These are phyloP conservation scores for Kuschelorhynchus macadamiae DNA, from an alignment of 2,888 invertebrate species.

Conservation along the genomic window DNA sequence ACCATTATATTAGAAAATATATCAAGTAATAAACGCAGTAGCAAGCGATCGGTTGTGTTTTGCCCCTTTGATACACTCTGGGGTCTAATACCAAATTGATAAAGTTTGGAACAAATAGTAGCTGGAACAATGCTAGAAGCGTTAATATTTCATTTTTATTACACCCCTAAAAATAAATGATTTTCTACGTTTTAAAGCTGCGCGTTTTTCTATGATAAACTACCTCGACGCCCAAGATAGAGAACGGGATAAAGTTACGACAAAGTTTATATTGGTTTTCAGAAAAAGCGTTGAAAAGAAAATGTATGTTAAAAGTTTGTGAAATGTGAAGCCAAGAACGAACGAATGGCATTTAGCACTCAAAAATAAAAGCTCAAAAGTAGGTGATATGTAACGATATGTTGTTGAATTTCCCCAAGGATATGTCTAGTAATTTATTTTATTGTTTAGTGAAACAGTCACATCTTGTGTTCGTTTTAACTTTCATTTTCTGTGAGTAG, in stretches of 20 bases:
- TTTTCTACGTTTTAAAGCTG: slow-evolving; percentile 50
- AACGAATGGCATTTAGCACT: slow-evolving; percentile 12
- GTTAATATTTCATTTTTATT: slow-evolving; percentile 50
- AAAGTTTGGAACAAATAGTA: slow-evolving; percentile 50
- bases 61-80: slow-evolving; percentile 48
- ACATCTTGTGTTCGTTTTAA: too few species aligned
- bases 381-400: not conserved
- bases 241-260: slow-evolving; percentile 42
- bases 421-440: not conserved
- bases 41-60: slow-evolving; percentile 36
- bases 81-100: slow-evolving; percentile 50
- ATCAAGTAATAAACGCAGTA: slow-evolving; percentile 36
- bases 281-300: slow-evolving; percentile 42
- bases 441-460: not conserved
- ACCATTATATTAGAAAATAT: slow-evolving; percentile 33
- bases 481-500: too few species aligned
- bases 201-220: slow-evolving; percentile 48
- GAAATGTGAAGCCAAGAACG: slow-evolving; percentile 28
- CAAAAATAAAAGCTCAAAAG: not conserved
- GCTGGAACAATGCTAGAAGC: slow-evolving; percentile 44
- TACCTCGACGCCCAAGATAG: slow-evolving; percentile 40
- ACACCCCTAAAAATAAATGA: slow-evolving; percentile 45
- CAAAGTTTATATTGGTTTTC: slow-evolving; percentile 48
- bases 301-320: slow-evolving; percentile 40
- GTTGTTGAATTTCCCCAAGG: not conserved